Evolutionary conservation across 1,140 invertebrate species (phyloP), one percentile per base, ranked within the genome.

Genomic region (Drosophila setifemur): DNA sequence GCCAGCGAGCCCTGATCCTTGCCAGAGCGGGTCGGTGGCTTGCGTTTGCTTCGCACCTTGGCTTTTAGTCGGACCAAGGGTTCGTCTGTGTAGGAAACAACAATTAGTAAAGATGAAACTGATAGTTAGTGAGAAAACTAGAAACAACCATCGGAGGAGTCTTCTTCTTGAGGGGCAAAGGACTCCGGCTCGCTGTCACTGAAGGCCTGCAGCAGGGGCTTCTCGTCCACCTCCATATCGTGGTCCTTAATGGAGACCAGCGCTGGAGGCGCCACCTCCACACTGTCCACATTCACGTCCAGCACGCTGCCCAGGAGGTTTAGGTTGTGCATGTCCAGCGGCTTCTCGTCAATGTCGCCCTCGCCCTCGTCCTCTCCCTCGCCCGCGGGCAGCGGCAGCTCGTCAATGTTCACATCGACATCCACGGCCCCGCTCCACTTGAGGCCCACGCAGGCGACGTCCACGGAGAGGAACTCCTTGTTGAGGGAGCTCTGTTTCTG

Each of bases 401-500:
- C 81, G 18, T 86, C 79, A 4, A 77, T 77, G 42, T 76, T 81
- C 0, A 85, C 69, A 18, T 85, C 74, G 28, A 85, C 78, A 28
- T 83, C 79, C 21, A 85, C 66, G 37, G 64, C 76, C 0, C 58
- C 70, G 0, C 71, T 68, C 79, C 79, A 85, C 26, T 85, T 85
- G 7, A 85, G 42, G 6, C 57, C 68, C 1, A 50, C 70, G 2
- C 78, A 83, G 16, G 88, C 85, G 7, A 85, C 79, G 28, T 88
- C 78, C 4, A 88, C 85, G 7, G 72, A 79, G 7, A 88, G 71
- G 35, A 88, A 88, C 35, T 88, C 75, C 44, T 88, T 83, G 19
- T 85, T 88, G 12, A 88, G 67, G 2, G 79, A 81, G 19, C 53
- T 60, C 23, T 88, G 85, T 12, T 88, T 88, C 39, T 88, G 75